Base-by-base conservation (phyloP, 2,797 vertebrate genomes). In the Platalea minor region DNA sequence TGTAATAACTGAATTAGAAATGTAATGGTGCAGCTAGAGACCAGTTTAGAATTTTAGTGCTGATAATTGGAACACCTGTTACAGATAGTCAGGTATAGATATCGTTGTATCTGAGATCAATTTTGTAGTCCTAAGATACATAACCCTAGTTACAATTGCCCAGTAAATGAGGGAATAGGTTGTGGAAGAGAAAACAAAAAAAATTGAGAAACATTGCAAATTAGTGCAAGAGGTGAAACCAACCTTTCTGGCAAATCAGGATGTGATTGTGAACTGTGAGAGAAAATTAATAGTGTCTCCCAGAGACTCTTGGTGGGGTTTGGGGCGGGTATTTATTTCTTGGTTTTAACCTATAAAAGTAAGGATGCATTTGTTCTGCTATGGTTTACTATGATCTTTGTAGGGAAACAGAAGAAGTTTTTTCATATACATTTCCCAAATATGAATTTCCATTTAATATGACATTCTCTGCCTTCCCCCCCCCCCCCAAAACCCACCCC, bases 401-500 rank as follows among this genome's bases (percentile, higher is more conserved):
- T 31, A 37, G 23, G 61, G 53, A 91, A 88, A n/a, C 5, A 35
- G 12, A 13, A 8, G 11, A 46, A 0, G 0, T 43, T 65, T 68
- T 63, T 67, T 67, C 24, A 24, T 51, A 21, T 11, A 2, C 1
- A 1, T 25, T 85, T 26, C 19, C 20, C 26, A 33, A 89, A 51
- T 23, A 31, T 13, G 10, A 48, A 29, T 53, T 75, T 78, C 13
- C 2, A 14, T 78, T 64, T 78, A 53, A n/a, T 33, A 29, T 13
- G 24, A 20, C 29, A 17, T 39, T 39, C 5, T 59, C 13, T 53
- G 53, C 4, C 0, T 4, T 24, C 7, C 15, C 43, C 11, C 0
- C 2, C 2, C 8, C 7, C 2, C 7, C 14, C 48, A 24, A 37
- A 37, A 37, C 37, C 37, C 37, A 37, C 37, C 37, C 37, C 37